Evolutionary conservation across 2,888 invertebrate species (phyloP), one percentile per base, ranked within the genome.

Genomic region (Leucoma salicis): DNA sequence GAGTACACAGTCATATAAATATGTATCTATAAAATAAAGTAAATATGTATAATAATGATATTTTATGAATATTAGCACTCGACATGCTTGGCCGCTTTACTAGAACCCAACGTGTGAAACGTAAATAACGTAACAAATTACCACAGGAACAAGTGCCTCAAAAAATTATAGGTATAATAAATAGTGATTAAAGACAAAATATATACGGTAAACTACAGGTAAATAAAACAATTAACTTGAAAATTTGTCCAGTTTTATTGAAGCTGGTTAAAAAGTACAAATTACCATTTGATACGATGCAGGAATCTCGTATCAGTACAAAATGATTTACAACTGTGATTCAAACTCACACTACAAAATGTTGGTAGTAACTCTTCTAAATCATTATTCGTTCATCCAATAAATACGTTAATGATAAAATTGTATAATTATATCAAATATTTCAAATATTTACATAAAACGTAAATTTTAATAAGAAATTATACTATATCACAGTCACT

Each of bases 401-500:
- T 85, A 84, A 81, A 81, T 67, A 78, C 67, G 67, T 68, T 52
- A 69, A 66, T 63, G 71, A 73, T 82, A 84, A 86, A 88, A 82
- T 84, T 89, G 88, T 89, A 89, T 83, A 89, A 80, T 76, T 78
- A 75, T 89, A 89, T 87, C 86, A 88, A 88, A 88, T 64, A 76
- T 81, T 77, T 75, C 52, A 82, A 81, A 71, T 87, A 86, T 87
- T 56, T 85, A 86, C 83, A 85, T 48, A 83, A 73, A 80, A 81
- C 72, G 65, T 78, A 74, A 72, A 68, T 70, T 68, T 63, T 62
- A 75, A 69, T 73, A 74, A 65, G 70, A 84, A 87, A 86, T 86
- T 84, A 87, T 82, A 81, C 83, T 87, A 87, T 89, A 89, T 89
- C 88, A 89, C 88, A 89, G 88, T 85, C 78, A 77, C 88, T 89